Conservation (phyloP, 1,140 invertebrate genomes). For the Macrosteles quadrilineatus region DNA sequence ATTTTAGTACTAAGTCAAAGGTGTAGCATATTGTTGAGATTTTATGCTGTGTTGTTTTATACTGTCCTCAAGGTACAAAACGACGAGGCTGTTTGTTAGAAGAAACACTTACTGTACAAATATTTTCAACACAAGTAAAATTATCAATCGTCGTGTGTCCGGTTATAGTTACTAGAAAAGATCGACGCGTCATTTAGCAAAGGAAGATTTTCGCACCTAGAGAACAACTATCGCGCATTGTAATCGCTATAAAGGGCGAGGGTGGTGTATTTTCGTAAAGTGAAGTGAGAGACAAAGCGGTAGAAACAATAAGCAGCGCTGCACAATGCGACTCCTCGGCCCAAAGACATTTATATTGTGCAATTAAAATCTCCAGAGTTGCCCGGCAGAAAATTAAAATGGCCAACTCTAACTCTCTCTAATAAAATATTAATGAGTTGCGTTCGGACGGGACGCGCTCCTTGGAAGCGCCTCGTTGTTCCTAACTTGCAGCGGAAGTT, state of each 20-base stretch:
- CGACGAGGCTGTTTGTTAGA: too few relatives aligned
- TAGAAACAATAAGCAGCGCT: conserved; percentile 14
- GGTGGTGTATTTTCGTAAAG: conserved; percentile 10
- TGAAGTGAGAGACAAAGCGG: conserved; percentile 15
- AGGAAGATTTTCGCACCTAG: conserved; percentile 8
- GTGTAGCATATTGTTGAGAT: too few relatives aligned
- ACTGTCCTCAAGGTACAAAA: too few relatives aligned
- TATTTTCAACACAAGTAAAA: too few relatives aligned
- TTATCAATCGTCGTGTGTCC: too few relatives aligned
- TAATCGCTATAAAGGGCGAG: conserved; percentile 3
- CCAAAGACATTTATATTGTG: conserved; percentile 23
- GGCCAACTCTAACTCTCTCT: conserved; percentile 2
- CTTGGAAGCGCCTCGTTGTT: too few relatives aligned
- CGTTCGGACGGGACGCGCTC: too few relatives aligned
- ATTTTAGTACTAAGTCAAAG: too few relatives aligned
- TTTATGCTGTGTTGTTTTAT: too few relatives aligned
- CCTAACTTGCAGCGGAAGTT: too few relatives aligned
- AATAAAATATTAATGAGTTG: background rate
- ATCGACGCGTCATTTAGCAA: background rate
- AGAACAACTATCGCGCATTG: conserved; percentile 1
- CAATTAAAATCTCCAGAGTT: conserved; percentile 17
- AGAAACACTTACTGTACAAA: too few relatives aligned
- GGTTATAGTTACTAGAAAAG: too few relatives aligned
- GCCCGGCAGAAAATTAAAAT: conserved; percentile 21
- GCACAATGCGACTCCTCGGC: background rate